These are phyloP conservation scores for Propithecus coquereli DNA, from an alignment of 2,113 vertebrate genomes.

Conservation along the genomic window DNA sequence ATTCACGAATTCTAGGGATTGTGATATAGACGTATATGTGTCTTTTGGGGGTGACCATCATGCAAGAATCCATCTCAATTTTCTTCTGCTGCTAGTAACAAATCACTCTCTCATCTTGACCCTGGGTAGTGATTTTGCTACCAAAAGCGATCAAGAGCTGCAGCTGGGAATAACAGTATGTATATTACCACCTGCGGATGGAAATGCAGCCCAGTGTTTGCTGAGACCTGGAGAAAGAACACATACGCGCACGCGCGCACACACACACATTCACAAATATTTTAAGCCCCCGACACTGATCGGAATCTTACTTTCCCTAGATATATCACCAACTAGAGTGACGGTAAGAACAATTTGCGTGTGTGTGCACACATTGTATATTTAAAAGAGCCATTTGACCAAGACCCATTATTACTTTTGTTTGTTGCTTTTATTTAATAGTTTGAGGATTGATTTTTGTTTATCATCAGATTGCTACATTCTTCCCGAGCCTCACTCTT, in stretches of 20 bases:
- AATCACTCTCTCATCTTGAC: background rate
- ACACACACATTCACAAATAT: background rate
- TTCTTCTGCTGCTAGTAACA: background rate
- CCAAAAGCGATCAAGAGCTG: background rate
- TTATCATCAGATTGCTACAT: background rate
- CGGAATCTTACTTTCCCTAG: background rate
- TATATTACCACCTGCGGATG: background rate
- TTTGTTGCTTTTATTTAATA: background rate
- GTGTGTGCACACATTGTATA: background rate
- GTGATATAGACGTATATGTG: fast-evolving
- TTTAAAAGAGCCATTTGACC: background rate
- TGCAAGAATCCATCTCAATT: background rate
- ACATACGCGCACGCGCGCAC: background rate
- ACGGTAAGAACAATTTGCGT: background rate
- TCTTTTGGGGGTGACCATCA: background rate
- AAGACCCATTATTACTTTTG: background rate
- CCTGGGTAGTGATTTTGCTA: background rate
- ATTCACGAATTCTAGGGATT: background rate
- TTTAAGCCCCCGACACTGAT: background rate
- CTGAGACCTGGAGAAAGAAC: background rate
- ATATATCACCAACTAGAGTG: background rate
- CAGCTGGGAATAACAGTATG: background rate
- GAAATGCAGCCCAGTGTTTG: background rate
- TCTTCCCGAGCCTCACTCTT: background rate
- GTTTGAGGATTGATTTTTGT: background rate